Evolutionary conservation across 2,797 vertebrate species (phyloP), one percentile per base, ranked within the genome.

Genomic region (Graptemys geographica): DNA sequence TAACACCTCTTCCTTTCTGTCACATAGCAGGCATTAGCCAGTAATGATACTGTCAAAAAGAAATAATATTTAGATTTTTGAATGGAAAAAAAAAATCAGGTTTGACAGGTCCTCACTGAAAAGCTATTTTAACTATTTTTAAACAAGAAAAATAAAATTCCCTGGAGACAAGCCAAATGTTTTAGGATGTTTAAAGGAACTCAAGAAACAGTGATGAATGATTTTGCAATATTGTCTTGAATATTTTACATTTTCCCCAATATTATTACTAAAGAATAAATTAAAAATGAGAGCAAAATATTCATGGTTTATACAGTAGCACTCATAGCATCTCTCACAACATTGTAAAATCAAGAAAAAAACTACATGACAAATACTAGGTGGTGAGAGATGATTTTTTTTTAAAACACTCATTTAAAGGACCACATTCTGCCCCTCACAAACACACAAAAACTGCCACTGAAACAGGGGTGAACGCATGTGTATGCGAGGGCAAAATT

Each of bases 161-260:
- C 1, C 59, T 84, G 90, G 65, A 7, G 52, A 89, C 89, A 65
- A 92, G 11, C n/a, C 21, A 87, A 83, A 65, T 76, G 1, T 27
- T 86, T 16, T 88, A 79, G 76, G 81, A 27, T 19, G 4, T 5
- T 89, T 1, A n/a, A n/a, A 85, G 23, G 7, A 96, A 94, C 13
- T 82, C 53, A 82, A 65, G 93, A 90, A 86, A 16, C 8, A 89
- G 91, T 81, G 76, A 53, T 6, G 90, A 92, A 94, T 51, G 5
- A 5, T 57, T 49, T 74, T 19, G 87, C 5, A 12, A 83, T 49
- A 16, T 49, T 31, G 16, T 47, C 12, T 49, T 78, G 44, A 78
- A 28, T 41, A 5, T 41, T 56, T 83, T 62, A 85, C 41, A 79
- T 87, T 91, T 84, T 49, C 3, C 3, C 83, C 88, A 92, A 56